phyloP scores from a whole-genome alignment of 2,113 vertebrate species.

The Dicentrarchus labrax region DNA sequence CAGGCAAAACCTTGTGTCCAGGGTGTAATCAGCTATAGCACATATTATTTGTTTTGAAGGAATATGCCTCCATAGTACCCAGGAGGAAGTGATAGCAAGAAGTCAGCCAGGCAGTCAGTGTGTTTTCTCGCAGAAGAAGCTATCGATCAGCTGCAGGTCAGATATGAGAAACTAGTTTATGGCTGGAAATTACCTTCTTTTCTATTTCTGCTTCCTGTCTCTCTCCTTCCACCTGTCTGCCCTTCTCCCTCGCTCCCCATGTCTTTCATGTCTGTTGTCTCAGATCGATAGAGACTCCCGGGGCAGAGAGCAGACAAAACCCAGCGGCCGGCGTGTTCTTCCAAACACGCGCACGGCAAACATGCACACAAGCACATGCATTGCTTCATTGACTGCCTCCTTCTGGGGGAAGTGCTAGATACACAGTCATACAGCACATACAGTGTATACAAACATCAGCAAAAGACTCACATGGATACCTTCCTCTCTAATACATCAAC shows the following conservation, averaged over 20 bases:
- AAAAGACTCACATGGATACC: background rate
- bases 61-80: constrained; percentile 13
- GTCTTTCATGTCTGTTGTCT: constrained; percentile 56
- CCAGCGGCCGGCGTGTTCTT: constrained; percentile 8
- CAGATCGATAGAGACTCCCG: constrained; percentile 53
- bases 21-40: background rate
- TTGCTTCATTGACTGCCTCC: constrained; percentile 25
- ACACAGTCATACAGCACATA: constrained; percentile 14
- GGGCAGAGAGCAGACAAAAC: constrained; percentile 42
- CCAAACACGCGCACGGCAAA: background rate
- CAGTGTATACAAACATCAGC: background rate
- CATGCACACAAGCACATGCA: constrained; percentile 4
- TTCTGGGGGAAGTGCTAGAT: constrained; percentile 3
- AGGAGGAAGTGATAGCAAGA: constrained; percentile 22
- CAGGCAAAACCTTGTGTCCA: background rate
- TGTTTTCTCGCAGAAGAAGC: constrained; percentile 32
- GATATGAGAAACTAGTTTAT: constrained; percentile 53
- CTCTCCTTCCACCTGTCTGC: constrained; percentile 29
- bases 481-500: constrained; percentile 12
- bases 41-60: constrained; percentile 12
- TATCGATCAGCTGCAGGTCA: constrained; percentile 66
- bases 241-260: background rate
- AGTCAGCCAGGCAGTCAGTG: constrained; percentile 20
- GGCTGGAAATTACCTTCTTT: constrained; percentile 55
- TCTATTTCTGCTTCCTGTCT: constrained; percentile 47